phyloP scores from a whole-genome alignment of 2,113 vertebrate species.

The Callipepla californica region DNA sequence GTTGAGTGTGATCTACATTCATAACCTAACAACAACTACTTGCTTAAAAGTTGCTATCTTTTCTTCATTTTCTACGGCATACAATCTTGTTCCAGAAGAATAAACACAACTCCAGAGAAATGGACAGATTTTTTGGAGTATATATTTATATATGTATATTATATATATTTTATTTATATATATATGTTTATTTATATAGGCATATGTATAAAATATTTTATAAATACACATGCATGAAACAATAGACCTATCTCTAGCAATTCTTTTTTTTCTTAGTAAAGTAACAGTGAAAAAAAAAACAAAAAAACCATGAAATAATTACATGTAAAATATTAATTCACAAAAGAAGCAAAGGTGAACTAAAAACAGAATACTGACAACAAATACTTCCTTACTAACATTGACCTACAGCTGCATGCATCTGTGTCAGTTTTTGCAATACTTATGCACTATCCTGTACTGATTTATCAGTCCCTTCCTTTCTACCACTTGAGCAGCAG shows the following conservation, averaged over 20 bases:
- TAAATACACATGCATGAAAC: background rate
- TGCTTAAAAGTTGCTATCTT: background rate
- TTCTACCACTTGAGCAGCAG: background rate
- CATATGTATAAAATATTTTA: background rate
- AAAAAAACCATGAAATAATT: background rate
- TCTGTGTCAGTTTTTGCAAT: background rate
- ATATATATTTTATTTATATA: background rate
- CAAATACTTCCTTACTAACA: background rate
- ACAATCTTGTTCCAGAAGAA: background rate
- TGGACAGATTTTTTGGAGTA: background rate
- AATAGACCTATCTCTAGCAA: background rate
- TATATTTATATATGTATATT: rapidly evolving
- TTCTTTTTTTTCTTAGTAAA: background rate
- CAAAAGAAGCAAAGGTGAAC: background rate
- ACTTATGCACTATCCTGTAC: background rate
- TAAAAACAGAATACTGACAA: background rate
- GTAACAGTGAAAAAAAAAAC: background rate
- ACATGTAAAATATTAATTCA: background rate
- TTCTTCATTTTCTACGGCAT: background rate
- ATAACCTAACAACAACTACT: background rate
- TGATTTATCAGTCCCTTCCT: background rate
- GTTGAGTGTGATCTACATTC: background rate
- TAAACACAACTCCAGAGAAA: background rate
- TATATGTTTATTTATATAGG: rapidly evolving
- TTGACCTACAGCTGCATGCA: background rate